Conservation (phyloP, 2,888 invertebrate genomes). For the Girardia tigrina region DNA sequence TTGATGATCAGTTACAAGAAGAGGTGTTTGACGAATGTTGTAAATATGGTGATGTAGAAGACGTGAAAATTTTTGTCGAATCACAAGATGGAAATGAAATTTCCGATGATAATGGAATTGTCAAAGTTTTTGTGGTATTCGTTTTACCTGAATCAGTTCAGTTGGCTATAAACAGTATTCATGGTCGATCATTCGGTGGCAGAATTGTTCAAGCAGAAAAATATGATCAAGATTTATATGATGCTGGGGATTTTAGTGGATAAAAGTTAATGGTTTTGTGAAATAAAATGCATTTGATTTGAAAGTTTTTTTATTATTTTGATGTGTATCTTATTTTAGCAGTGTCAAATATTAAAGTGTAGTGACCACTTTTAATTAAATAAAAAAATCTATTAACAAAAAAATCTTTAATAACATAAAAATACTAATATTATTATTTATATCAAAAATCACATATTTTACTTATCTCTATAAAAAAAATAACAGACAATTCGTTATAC, state of each 20-base stretch:
- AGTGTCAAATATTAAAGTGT: no score
- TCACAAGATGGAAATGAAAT: conserved; percentile 66
- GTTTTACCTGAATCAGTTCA: conserved; percentile 65
- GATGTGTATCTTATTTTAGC: no score
- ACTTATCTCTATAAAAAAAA: no score
- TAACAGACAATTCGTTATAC: no score
- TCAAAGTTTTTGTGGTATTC: conserved; percentile 95
- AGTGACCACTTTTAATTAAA: no score
- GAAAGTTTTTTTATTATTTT: no score
- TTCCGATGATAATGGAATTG: conserved; percentile 61
- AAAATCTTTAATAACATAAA: no score
- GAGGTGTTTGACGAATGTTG: conserved; percentile 86
- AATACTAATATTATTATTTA: no score
- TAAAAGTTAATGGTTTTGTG: no score
- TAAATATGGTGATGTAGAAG: conserved; percentile 70
- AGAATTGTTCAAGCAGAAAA: conserved; percentile 76
- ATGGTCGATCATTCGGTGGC: conserved; percentile 89
- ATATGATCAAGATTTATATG: conserved; percentile 88
- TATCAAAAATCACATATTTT: no score
- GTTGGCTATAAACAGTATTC: conserved; percentile 66
- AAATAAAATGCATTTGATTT: no score
- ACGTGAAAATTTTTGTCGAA: conserved; percentile 89
- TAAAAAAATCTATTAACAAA: no score
- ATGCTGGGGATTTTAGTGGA: conserved; percentile 55
- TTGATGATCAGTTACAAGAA: conserved; percentile 80